Percentiles rank a stretch among this genome's conserved stretches.
Conservation (phyloP, 2,888 invertebrate genomes). For the Dryocosmus kuriphilus region DNA sequence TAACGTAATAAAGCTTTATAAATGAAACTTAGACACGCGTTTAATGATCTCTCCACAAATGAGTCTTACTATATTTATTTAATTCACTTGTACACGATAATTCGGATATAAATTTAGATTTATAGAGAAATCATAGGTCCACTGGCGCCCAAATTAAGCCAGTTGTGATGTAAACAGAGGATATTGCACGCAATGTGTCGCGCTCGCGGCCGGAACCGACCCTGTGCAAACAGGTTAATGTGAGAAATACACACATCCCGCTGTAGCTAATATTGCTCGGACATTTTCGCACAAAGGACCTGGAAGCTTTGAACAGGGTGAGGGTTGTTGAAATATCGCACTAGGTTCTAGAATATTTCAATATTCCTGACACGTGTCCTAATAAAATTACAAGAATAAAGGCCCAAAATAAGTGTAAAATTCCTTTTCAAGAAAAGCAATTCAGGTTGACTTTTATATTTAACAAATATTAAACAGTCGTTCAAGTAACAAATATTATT, state of each 20-base stretch:
- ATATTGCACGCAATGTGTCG: slow-evolving; percentile 75
- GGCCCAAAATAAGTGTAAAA: neutral
- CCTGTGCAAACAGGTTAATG: slow-evolving; percentile 75
- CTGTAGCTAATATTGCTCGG: slow-evolving; percentile 66
- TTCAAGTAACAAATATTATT: neutral
- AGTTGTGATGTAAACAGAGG: slow-evolving; percentile 71
- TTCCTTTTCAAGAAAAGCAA: neutral
- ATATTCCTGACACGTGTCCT: slow-evolving; percentile 2
- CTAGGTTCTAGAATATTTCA: slow-evolving; percentile 9
- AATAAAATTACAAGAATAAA: neutral
- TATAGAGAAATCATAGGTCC: slow-evolving; percentile 64
- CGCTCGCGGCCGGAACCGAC: slow-evolving; percentile 63
- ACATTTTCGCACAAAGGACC: slow-evolving; percentile 46
- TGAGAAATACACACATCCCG: slow-evolving; percentile 74
- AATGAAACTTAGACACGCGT: neutral
- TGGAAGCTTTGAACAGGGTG: neutral
- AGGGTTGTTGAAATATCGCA: slow-evolving; percentile 2
- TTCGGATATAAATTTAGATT: slow-evolving; percentile 64
- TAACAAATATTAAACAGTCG: neutral
- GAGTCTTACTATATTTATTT: neutral
- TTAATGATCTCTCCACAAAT: neutral
- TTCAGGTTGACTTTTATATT: neutral
- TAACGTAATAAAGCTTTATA: no score
- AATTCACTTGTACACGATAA: neutral
- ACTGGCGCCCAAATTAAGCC: slow-evolving; percentile 67